Base-by-base conservation (phyloP, 2,888 invertebrate species). In the Melanotus villosus region DNA sequence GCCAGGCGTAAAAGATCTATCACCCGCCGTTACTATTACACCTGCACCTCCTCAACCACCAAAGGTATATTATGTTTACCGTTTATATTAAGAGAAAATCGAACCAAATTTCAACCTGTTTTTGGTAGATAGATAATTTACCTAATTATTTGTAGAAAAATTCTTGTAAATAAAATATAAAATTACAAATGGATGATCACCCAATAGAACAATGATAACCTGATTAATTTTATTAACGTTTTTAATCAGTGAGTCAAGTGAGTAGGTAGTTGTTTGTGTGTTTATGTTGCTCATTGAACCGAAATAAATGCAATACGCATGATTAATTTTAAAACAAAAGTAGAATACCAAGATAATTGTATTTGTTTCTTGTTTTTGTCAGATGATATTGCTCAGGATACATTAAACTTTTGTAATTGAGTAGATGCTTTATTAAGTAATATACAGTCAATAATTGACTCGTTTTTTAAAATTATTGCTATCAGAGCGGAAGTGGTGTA, bases 11-110 rank as follows among this genome's bases (percentile, higher is more conserved):
- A 85, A 85, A 75, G 85, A 85, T 70, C 75, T 85, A 43, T 84
- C 85, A 36, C 92, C 92, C 0, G 91, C 92, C 36, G 92, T 92
- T 75, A 92, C 92, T 70, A 92, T 92, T 80, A 92, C 92, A 4
- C 92, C 92, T 9, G 92, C 92, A 41, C 91, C 92, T 19, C 92
- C 91, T 60, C 92, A 92, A 70, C 87, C 90, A 36, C 82, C 81
- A 30, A 85, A 85, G 82, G 84, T 84, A 76, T 65, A 36, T 68
- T 41, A 19, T 1, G 16, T 54, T 36, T 57, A 30, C 21, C 30
- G 50, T 47, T 56, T 32, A 32, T n/a, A n/a, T n/a, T n/a, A n/a
- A n/a, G n/a, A n/a, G n/a, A n/a, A n/a, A n/a, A n/a, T n/a, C n/a
- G n/a, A n/a, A n/a, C n/a, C n/a, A n/a, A n/a, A n/a, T n/a, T n/a